Evolutionary conservation across 2,888 invertebrate species (phyloP).

Genomic region (Glaucopsyche alexis): DNA sequence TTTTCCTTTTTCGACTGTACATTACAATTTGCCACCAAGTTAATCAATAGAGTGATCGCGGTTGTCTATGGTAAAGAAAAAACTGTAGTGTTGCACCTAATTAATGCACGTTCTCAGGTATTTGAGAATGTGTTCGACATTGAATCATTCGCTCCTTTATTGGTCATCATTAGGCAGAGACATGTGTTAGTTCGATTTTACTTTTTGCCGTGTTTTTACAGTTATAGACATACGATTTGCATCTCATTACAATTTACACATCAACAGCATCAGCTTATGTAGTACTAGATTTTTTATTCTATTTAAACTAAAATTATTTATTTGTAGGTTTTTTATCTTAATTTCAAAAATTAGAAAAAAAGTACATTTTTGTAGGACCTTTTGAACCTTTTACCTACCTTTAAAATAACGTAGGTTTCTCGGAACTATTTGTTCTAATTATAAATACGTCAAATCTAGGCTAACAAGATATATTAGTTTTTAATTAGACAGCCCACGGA

Average conservation of each 20-base stretch:
- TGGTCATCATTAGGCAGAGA: slow-evolving; percentile 38
- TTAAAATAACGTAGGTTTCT: not conserved
- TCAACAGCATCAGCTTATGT: not conserved
- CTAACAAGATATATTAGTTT: slow-evolving; percentile 9
- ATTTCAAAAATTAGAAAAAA: no score
- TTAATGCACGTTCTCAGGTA: slow-evolving; percentile 6
- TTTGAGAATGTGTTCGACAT: slow-evolving; percentile 35
- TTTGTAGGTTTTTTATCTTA: no score
- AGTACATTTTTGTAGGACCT: no score
- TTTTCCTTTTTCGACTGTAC: no score
- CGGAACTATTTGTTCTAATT: not conserved
- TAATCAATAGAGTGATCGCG: not conserved
- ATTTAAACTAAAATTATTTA: no score
- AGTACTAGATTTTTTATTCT: no score
- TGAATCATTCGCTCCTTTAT: slow-evolving; percentile 38
- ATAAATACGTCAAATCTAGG: not conserved
- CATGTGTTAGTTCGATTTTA: slow-evolving; percentile 10
- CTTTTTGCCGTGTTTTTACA: slow-evolving; percentile 12
- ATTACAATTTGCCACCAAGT: not conserved
- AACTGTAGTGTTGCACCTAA: not conserved
- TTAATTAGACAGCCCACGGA: slow-evolving; percentile 21
- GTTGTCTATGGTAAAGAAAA: not conserved
- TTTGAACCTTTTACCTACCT: no score
- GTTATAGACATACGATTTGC: slow-evolving; percentile 13
- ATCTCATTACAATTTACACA: not conserved